A percentile compares a stretch with the other conserved stretches of the same genome.
phyloP scores from a whole-genome alignment of 2,797 vertebrate genomes.

The Allenopithecus nigroviridis region DNA sequence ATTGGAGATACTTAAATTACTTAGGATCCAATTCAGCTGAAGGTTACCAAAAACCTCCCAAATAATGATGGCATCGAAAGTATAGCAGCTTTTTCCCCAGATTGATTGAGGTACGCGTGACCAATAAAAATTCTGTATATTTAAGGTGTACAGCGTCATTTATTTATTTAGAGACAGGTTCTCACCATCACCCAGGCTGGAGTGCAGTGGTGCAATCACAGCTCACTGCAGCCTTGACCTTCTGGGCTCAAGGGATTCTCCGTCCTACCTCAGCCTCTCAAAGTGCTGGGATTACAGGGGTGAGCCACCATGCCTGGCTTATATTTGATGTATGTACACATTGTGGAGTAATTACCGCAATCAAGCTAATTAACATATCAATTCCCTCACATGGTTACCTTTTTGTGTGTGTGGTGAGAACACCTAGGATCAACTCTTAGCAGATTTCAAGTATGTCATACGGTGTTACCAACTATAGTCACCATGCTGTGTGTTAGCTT shows the following conservation, averaged over 20 bases:
- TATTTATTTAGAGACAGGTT: too few relatives aligned
- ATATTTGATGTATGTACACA: not conserved
- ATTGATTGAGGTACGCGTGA: not conserved
- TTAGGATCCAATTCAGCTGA: not conserved
- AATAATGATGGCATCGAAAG: not conserved
- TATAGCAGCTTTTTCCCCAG: not conserved
- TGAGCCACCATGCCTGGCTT: not conserved
- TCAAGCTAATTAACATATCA: not conserved
- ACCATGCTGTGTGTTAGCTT: not conserved
- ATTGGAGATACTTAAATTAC: not conserved
- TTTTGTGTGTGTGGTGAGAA: not conserved
- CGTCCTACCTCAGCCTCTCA: too few relatives aligned
- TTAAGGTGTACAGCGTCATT: not conserved
- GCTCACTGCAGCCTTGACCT: too few relatives aligned
- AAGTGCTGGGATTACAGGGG: not conserved
- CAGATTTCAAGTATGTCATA: not conserved
- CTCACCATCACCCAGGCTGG: not conserved
- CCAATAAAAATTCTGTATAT: not conserved
- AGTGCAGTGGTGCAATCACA: not conserved
- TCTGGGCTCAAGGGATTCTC: too few relatives aligned
- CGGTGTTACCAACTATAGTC: not conserved
- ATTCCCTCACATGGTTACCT: not conserved
- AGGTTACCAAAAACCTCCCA: not conserved
- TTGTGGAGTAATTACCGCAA: not conserved
- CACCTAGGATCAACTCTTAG: not conserved